Percentiles rank a stretch among this genome's conserved stretches.
Conservation (phyloP, 2,888 invertebrate genomes). For the Hanleya hanleyi region DNA sequence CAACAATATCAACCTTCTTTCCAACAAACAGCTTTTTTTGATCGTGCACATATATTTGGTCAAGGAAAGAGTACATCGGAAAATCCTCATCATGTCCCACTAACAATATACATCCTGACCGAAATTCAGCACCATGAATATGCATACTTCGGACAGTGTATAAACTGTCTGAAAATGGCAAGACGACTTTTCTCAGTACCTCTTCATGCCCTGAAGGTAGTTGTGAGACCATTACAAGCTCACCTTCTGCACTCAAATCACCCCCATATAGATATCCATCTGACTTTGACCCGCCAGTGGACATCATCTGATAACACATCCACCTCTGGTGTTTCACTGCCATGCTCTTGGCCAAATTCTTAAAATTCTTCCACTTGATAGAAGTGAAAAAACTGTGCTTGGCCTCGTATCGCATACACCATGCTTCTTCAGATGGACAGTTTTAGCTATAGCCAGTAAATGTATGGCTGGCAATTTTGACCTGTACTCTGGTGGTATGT, state of each 20-base stretch:
- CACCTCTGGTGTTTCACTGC: constrained; percentile 18
- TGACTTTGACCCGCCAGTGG: background rate
- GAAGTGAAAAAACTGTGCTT: constrained; percentile 31
- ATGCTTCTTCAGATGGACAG: background rate
- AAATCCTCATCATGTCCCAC: background rate
- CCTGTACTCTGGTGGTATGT: constrained; percentile 3
- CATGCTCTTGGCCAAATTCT: constrained; percentile 20
- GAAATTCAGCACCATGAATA: background rate
- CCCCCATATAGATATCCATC: background rate
- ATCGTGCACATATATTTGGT: background rate
- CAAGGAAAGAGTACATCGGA: background rate
- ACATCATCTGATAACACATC: constrained; percentile 2
- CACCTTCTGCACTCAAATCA: background rate
- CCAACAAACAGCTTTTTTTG: background rate
- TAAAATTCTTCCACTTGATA: constrained; percentile 21
- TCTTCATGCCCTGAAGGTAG: background rate
- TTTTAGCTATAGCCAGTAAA: constrained; percentile 3
- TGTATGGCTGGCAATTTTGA: background rate
- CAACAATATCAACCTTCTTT: background rate
- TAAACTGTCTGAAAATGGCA: background rate
- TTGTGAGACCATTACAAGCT: background rate
- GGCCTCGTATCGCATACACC: constrained; percentile 34
- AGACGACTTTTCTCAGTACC: background rate
- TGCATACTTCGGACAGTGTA: background rate
- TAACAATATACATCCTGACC: background rate